A percentile compares a stretch with the other conserved stretches of the same genome.
phyloP scores from a whole-genome alignment of 23 tunicate species.

The Trididemnum clinides region DNA sequence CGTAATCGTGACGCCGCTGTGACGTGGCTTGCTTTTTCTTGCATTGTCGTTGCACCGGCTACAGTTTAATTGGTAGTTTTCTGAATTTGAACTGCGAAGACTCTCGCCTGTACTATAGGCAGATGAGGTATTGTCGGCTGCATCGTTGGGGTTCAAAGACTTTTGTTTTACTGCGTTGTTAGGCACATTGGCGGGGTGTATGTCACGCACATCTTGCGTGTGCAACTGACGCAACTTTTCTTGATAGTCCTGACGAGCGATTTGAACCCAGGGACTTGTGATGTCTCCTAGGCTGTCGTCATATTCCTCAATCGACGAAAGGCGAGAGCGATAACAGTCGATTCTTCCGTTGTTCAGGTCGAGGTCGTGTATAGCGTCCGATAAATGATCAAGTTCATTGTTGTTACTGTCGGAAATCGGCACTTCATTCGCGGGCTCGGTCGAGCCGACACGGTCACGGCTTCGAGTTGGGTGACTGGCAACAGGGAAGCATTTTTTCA shows the following conservation, averaged over 20 bases:
- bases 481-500: too few species aligned
- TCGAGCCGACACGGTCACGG: too few species aligned
- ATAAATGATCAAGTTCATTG: neutral
- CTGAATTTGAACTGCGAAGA: conserved; percentile 53
- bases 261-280: conserved; percentile 68
- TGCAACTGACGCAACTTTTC: conserved; percentile 47
- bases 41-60: neutral
- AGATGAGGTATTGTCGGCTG: conserved; percentile 65
- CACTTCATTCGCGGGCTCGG: too few species aligned
- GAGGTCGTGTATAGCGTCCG: neutral
- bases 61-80: neutral
- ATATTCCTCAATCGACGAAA: neutral
- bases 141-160: conserved; percentile 5
- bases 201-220: conserved; percentile 19
- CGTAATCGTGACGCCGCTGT: conserved; percentile 27
- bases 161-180: neutral
- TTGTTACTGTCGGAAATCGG: neutral
- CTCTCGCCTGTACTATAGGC: conserved; percentile 81
- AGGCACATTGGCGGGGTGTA: conserved; percentile 28
- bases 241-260: conserved; percentile 63
- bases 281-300: conserved; percentile 13
- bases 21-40: neutral
- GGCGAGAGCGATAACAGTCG: neutral
- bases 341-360: neutral
- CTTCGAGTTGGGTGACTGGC: too few species aligned